Evolutionary conservation across 2,113 vertebrate genomes (phyloP).

Genomic region (Gopherus flavomarginatus): DNA sequence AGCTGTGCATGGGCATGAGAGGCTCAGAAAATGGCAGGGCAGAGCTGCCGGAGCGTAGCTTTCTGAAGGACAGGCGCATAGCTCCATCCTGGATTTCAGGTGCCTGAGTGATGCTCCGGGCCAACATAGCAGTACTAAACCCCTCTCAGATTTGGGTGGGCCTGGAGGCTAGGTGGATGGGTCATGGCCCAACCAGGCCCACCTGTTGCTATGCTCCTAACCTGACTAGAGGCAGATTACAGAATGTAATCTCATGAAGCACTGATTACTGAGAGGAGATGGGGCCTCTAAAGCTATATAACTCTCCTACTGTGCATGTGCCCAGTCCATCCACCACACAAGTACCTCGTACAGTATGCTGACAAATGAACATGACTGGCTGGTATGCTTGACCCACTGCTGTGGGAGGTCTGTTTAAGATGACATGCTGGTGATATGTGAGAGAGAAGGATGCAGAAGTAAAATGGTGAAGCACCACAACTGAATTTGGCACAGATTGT

Average conservation of each 20-base stretch:
- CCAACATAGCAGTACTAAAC: too few relatives aligned
- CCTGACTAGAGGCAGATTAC: neutral
- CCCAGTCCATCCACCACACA: neutral
- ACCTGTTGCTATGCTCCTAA: too few relatives aligned
- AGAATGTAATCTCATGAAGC: neutral
- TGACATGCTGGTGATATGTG: neutral
- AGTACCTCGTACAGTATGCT: neutral
- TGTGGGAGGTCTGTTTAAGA: neutral
- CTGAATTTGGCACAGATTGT: neutral
- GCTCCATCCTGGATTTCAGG: too few relatives aligned
- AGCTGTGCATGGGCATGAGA: too few relatives aligned
- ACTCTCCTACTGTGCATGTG: neutral
- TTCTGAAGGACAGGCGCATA: too few relatives aligned
- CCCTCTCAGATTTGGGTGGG: too few relatives aligned
- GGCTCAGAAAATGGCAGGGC: too few relatives aligned
- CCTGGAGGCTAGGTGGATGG: too few relatives aligned
- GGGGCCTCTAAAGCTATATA: too few relatives aligned
- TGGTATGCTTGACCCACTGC: neutral
- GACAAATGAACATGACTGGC: neutral
- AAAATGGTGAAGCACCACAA: neutral
- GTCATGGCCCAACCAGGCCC: too few relatives aligned
- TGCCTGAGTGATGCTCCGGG: too few relatives aligned
- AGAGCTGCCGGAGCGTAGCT: too few relatives aligned
- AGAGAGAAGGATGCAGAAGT: neutral
- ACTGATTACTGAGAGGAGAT: neutral